Conservation (phyloP, 2,113 vertebrate species). For the Rhynchomys soricoides region DNA sequence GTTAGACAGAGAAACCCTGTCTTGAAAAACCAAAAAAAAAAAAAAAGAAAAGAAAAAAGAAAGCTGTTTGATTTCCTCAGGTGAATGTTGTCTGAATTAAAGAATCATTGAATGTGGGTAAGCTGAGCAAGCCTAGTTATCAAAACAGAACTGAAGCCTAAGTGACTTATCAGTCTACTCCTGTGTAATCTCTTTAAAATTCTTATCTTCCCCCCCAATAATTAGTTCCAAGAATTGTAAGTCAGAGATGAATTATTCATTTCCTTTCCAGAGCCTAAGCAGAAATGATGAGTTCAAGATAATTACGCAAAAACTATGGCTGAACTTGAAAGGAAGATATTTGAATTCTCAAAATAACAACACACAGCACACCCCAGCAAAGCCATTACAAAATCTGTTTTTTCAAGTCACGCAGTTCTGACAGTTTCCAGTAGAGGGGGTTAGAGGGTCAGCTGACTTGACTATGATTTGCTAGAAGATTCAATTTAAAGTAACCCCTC, state of each 20-base stretch:
- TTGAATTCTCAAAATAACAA: slow-evolving; percentile 47
- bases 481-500: neutral
- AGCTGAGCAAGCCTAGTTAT: neutral
- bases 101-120: neutral
- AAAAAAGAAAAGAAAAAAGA: too few species aligned
- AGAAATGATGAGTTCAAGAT: neutral
- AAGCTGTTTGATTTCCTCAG: neutral
- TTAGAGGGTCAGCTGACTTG: slow-evolving; percentile 78
- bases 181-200: neutral
- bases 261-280: neutral
- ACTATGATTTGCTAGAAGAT: slow-evolving; percentile 36
- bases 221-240: neutral
- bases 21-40: too few species aligned
- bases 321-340: neutral
- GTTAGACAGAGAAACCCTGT: too few species aligned
- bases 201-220: neutral
- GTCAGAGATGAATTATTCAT: neutral
- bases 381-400: neutral
- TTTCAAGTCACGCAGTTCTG: neutral
- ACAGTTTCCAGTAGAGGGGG: slow-evolving; percentile 84
- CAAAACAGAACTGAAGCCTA: neutral
- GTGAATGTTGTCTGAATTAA: neutral
- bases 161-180: neutral
- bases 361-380: neutral
- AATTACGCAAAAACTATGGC: neutral